Conservation (phyloP, 2,797 vertebrate species). For the Syngnathus rostellatus region DNA sequence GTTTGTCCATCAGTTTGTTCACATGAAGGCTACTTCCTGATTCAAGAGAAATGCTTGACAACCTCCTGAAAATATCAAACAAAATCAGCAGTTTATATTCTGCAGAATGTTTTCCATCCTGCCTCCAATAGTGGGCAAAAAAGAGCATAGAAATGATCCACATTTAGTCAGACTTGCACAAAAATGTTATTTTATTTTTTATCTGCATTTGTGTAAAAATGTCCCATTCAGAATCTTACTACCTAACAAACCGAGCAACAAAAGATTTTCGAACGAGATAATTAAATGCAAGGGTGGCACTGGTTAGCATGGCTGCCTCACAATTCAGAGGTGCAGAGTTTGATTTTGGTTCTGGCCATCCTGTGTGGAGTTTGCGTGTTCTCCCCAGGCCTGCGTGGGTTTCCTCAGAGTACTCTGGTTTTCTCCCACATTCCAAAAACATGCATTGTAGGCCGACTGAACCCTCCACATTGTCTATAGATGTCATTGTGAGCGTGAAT, state of each 20-base stretch:
- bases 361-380: too few relatives aligned
- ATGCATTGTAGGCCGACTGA: too few relatives aligned
- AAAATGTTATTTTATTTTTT: background rate
- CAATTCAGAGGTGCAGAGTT: too few relatives aligned
- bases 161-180: background rate
- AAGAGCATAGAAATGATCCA: background rate
- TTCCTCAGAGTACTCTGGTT: too few relatives aligned
- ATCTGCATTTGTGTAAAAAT: background rate
- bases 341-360: too few relatives aligned
- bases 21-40: background rate
- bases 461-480: too few relatives aligned
- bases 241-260: constrained; percentile 19
- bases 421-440: too few relatives aligned
- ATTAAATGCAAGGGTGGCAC: constrained; percentile 10
- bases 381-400: too few relatives aligned
- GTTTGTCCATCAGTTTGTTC: background rate
- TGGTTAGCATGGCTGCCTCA: too few relatives aligned
- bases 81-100: background rate
- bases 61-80: background rate
- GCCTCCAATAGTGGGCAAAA: background rate
- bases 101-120: background rate
- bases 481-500: too few relatives aligned
- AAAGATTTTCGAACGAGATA: background rate
- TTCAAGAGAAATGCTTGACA: background rate
- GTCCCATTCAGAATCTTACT: background rate